These are phyloP conservation scores for Sminthopsis crassicaudata DNA, from an alignment of 2,113 vertebrate genomes.

Conservation along the genomic window DNA sequence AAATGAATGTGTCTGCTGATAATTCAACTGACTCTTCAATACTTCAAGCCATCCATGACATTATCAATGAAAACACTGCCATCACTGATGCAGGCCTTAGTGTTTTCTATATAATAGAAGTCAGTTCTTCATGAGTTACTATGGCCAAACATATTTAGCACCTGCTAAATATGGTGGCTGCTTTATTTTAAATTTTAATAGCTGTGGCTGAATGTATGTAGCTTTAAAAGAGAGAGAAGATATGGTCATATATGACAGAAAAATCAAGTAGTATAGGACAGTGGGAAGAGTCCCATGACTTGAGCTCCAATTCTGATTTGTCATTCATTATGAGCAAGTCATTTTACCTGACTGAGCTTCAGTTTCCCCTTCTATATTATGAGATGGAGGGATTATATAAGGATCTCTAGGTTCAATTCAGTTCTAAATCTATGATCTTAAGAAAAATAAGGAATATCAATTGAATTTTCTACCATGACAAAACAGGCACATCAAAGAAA, in stretches of 20 bases:
- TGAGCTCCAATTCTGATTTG: neutral
- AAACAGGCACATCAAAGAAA: neutral
- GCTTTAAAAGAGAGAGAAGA: neutral
- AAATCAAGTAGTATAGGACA: neutral
- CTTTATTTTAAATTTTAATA: neutral
- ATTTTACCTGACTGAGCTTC: neutral
- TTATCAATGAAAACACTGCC: neutral
- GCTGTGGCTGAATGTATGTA: neutral
- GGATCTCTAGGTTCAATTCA: neutral
- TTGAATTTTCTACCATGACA: neutral
- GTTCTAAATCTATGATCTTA: neutral
- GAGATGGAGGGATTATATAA: neutral
- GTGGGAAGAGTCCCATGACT: neutral
- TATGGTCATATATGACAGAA: neutral
- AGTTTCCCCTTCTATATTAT: neutral
- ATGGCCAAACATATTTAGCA: neutral
- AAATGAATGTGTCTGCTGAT: neutral
- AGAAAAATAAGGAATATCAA: neutral
- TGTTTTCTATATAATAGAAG: neutral
- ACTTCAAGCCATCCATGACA: neutral
- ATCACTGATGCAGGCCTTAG: neutral
- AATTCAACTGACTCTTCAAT: neutral
- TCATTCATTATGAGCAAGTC: neutral
- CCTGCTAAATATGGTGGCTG: neutral
- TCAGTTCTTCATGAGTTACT: neutral